Percentiles rank a stretch among this genome's conserved stretches.
Evolutionary conservation across 2,113 vertebrate genomes (phyloP).

Genomic region (Anas platyrhynchos): DNA sequence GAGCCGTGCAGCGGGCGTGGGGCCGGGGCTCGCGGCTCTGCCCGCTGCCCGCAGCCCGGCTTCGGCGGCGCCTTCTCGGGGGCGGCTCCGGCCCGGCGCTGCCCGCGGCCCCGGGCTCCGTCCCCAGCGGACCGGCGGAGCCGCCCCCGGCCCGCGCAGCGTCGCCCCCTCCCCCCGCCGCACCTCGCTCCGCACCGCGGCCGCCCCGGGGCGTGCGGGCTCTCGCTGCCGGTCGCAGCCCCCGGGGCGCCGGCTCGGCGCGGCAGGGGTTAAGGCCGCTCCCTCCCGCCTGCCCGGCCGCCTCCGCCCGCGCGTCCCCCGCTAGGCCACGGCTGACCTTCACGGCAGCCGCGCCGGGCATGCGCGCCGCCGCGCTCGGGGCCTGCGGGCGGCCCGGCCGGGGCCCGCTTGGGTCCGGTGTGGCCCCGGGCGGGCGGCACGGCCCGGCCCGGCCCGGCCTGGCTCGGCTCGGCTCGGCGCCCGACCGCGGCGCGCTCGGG

Average conservation of each 20-base stretch:
- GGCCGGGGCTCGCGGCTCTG: not conserved
- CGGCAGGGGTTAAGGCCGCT: constrained; percentile 68
- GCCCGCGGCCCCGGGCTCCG: not conserved
- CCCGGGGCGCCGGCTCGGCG: not conserved
- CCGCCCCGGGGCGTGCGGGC: too few relatives aligned
- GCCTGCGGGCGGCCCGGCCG: not conserved
- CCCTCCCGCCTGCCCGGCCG: not conserved
- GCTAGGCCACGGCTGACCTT: constrained; percentile 75
- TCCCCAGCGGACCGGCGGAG: not conserved
- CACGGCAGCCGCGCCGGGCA: constrained; percentile 65
- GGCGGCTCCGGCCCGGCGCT: not conserved
- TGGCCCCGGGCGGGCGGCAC: not conserved
- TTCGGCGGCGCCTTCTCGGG: not conserved
- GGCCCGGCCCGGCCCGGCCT: not conserved
- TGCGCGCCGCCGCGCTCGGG: constrained; percentile 22
- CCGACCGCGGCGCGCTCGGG: not conserved
- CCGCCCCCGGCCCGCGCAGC: too few relatives aligned
- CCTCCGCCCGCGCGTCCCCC: not conserved
- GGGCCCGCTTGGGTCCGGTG: not conserved
- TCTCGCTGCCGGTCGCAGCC: too few relatives aligned
- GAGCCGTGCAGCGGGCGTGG: not conserved
- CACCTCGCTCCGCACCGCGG: too few relatives aligned
- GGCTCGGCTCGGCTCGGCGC: too few relatives aligned
- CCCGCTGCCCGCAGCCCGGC: not conserved
- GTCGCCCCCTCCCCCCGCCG: not conserved